These are phyloP conservation scores for Psephotus haematonotus DNA, from an alignment of 2,113 vertebrate species.

Conservation along the genomic window DNA sequence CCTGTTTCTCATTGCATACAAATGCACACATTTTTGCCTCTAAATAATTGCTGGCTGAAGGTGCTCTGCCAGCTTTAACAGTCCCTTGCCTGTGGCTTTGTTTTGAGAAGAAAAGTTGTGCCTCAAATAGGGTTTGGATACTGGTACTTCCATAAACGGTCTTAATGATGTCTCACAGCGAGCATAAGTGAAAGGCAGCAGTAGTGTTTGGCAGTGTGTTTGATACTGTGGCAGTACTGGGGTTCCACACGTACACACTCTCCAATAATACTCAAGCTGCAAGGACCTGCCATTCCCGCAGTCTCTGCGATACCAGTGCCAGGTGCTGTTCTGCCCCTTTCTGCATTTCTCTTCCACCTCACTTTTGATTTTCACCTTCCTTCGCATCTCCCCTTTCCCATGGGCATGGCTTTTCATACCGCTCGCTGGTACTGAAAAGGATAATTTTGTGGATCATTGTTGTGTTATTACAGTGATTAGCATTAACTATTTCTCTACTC, in stretches of 20 bases:
- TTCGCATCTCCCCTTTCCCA: neutral
- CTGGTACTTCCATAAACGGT: neutral
- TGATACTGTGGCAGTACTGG: neutral
- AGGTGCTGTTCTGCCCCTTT: accelerated
- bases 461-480: slow-evolving; percentile 50
- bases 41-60: neutral
- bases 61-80: neutral
- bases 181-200: neutral
- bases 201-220: neutral
- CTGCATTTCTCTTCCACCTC: neutral
- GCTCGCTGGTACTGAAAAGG: neutral
- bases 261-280: neutral
- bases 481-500: neutral
- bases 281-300: neutral
- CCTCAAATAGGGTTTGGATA: slow-evolving; percentile 5
- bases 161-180: neutral
- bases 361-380: neutral
- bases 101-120: neutral
- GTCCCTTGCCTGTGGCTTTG: slow-evolving; percentile 19
- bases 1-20: neutral
- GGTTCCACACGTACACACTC: neutral
- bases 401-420: neutral
- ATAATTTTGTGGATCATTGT: slow-evolving; percentile 30
- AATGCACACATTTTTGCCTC: slow-evolving; percentile 6
- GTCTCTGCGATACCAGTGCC: neutral